phyloP scores from a whole-genome alignment of 2,888 invertebrate species.

The Rhabditoides inermis region DNA sequence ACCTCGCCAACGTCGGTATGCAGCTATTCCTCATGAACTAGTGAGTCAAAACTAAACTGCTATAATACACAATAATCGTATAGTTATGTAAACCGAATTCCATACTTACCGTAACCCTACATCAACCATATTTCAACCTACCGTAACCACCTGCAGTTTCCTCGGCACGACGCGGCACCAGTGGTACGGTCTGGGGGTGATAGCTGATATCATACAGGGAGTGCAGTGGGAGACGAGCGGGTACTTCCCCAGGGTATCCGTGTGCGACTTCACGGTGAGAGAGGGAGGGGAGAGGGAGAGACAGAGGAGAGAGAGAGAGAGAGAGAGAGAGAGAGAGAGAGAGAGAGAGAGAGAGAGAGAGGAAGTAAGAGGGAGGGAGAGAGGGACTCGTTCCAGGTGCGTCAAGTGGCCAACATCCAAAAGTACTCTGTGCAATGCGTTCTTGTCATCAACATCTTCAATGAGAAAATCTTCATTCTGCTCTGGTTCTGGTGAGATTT shows the following conservation, averaged over 20 bases:
- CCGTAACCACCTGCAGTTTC: slow-evolving; percentile 45
- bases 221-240: slow-evolving; percentile 45
- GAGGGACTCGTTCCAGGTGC: slow-evolving; percentile 43
- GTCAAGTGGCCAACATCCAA: slow-evolving; percentile 51
- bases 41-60: slow-evolving; percentile 17
- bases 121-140: no score
- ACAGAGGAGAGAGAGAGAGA: background rate
- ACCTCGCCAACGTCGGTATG: slow-evolving; percentile 36
- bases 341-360: no score
- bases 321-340: no score
- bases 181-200: slow-evolving; percentile 48
- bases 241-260: slow-evolving; percentile 38
- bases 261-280: slow-evolving; percentile 47
- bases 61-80: no score
- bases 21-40: slow-evolving; percentile 46
- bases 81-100: no score
- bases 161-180: slow-evolving; percentile 40
- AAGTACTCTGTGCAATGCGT: slow-evolving; percentile 51
- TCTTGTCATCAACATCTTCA: slow-evolving; percentile 51
- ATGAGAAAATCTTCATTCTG: slow-evolving; percentile 50
- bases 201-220: slow-evolving; percentile 41
- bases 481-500: slow-evolving; percentile 43
- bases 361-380: no score
- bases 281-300: background rate
- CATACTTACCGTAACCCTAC: no score